These are phyloP conservation scores for Portunus trituberculatus DNA, from an alignment of 1,140 invertebrate species.

Conservation along the genomic window DNA sequence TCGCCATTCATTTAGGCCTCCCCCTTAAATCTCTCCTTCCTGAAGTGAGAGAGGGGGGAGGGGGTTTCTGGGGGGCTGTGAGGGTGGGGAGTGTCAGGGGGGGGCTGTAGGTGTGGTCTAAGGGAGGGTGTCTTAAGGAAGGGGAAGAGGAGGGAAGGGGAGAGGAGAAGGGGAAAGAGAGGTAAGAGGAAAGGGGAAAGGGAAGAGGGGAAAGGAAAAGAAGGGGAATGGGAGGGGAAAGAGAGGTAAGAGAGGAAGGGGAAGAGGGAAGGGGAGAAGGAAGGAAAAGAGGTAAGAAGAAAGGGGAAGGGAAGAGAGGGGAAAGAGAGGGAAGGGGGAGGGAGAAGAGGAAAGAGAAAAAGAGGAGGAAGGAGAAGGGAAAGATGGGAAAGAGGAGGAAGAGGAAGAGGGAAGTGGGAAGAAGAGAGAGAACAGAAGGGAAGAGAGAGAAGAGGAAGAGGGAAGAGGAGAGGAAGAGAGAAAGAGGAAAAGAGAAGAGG, in stretches of 20 bases:
- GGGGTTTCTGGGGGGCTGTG: neutral
- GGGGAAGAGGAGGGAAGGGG: neutral
- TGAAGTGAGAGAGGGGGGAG: neutral
- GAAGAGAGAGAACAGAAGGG: neutral
- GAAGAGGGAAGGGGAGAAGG: neutral
- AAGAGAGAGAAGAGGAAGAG: neutral
- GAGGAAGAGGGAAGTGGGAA: neutral
- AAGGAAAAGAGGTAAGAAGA: neutral
- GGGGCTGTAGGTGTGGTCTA: neutral
- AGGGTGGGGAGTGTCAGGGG: neutral
- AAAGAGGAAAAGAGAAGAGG: neutral
- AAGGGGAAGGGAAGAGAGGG: neutral
- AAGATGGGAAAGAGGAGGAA: neutral
- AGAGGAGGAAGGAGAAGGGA: neutral
- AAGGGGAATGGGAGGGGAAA: neutral
- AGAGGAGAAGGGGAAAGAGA: neutral
- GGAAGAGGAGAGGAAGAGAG: neutral
- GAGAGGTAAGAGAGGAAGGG: neutral
- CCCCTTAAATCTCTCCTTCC: neutral
- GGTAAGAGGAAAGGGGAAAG: neutral
- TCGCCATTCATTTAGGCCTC: constrained; percentile 41
- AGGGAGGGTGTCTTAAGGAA: neutral
- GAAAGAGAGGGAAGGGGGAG: neutral
- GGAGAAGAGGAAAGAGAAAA: neutral
- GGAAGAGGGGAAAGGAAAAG: neutral